Conservation (phyloP, 2,113 vertebrate species). For the Raja brachyura region DNA sequence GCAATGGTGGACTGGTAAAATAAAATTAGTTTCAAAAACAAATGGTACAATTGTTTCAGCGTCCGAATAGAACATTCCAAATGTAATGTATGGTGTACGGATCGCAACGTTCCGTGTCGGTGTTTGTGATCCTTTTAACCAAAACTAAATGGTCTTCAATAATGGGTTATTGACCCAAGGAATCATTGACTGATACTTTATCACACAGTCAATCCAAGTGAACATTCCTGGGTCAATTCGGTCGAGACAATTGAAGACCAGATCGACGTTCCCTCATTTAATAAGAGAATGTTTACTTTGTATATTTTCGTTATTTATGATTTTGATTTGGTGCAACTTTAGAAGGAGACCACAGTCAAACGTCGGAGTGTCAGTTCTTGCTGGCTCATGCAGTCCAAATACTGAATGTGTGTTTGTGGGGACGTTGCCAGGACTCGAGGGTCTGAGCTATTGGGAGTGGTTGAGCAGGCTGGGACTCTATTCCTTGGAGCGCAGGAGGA, state of each 20-base stretch:
- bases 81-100: background rate
- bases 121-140: background rate
- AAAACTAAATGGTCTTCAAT: background rate
- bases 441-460: too few relatives aligned
- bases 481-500: too few relatives aligned
- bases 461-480: too few relatives aligned
- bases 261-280: background rate
- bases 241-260: background rate
- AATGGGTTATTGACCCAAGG: background rate
- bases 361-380: too few relatives aligned
- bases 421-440: too few relatives aligned
- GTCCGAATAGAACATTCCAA: background rate
- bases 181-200: background rate
- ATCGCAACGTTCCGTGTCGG: background rate
- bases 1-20: background rate
- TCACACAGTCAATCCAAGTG: background rate
- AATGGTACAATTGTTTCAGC: background rate
- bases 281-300: slow-evolving; percentile 18
- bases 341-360: background rate
- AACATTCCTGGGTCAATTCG: background rate
- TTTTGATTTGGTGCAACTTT: background rate
- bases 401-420: background rate
- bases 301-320: slow-evolving; percentile 37
- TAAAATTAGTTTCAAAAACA: slow-evolving; percentile 3
- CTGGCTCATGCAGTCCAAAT: background rate